Conservation (phyloP, 2,888 invertebrate genomes). For the Sarcophaga carnaria region DNA sequence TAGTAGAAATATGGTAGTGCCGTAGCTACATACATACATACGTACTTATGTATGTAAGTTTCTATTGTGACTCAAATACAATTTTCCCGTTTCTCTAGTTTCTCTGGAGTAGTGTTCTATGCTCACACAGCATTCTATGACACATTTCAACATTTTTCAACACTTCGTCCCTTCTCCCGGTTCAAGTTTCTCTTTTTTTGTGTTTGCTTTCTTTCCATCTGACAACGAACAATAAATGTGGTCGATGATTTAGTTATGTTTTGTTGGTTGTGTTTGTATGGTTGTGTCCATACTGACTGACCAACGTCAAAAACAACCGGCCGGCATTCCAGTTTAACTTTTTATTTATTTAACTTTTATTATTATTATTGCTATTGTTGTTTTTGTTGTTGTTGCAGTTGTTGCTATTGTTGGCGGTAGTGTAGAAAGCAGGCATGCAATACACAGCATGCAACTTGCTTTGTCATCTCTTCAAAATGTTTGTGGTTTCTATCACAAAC, state of each 20-base stretch:
- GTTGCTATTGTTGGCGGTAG: constrained; percentile 5
- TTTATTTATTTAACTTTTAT: constrained; percentile 33
- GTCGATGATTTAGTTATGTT: constrained; percentile 26
- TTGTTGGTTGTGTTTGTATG: not conserved
- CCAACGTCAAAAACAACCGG: constrained; percentile 69
- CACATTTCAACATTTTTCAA: constrained; percentile 46
- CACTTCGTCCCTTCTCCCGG: constrained; percentile 2
- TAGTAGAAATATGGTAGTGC: too few species aligned
- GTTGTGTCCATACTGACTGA: constrained; percentile 52
- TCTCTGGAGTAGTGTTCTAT: not conserved
- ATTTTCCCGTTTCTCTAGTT: not conserved
- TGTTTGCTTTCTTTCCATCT: not conserved
- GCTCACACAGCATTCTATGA: constrained; percentile 34
- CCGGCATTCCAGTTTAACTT: constrained; percentile 65
- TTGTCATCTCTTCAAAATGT: constrained; percentile 62
- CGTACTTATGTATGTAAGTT: not conserved
- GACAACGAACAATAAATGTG: not conserved
- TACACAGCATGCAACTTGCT: constrained; percentile 60
- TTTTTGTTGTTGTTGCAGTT: constrained; percentile 6
- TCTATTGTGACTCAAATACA: not conserved
- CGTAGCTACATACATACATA: not conserved
- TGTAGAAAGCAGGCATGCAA: constrained; percentile 55
- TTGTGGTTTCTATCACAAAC: constrained; percentile 76
- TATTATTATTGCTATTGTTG: constrained; percentile 48
- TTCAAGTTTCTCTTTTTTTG: constrained; percentile 6